Conservation (phyloP, 2,888 invertebrate genomes). For the Eristalis tenax region DNA sequence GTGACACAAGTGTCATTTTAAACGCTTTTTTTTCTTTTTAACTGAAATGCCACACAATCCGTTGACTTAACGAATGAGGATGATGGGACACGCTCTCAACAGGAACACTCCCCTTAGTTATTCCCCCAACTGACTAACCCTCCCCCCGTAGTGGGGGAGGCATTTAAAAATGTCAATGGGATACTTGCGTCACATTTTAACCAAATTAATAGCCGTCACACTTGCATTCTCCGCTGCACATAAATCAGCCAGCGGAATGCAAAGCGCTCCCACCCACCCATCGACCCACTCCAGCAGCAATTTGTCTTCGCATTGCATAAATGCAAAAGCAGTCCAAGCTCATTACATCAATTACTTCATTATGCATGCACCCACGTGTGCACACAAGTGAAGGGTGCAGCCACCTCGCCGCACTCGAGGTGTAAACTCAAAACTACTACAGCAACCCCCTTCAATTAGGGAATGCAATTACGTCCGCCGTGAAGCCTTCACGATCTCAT, state of each 20-base stretch:
- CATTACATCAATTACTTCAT: slow-evolving; percentile 1
- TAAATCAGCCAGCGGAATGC: background rate
- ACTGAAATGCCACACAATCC: too few species aligned
- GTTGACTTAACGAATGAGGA: too few species aligned
- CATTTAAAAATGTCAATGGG: background rate
- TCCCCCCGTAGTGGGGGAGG: background rate
- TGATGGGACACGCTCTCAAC: too few species aligned
- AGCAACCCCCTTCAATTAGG: slow-evolving; percentile 27
- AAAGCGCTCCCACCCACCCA: background rate
- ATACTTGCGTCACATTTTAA: background rate
- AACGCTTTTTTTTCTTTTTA: too few species aligned
- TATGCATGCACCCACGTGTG: background rate
- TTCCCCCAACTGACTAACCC: background rate
- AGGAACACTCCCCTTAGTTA: background rate
- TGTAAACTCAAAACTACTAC: background rate
- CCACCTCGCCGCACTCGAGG: background rate
- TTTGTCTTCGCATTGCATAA: background rate
- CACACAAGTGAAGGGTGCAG: background rate
- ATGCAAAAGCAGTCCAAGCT: background rate
- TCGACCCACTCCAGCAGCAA: background rate
- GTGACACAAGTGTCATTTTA: too few species aligned
- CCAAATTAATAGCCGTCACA: background rate
- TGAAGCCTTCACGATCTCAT: slow-evolving; percentile 12
- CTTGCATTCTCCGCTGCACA: background rate
- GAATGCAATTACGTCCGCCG: slow-evolving; percentile 42